These are phyloP conservation scores for Drosophila busckii DNA, from an alignment of 1,140 invertebrate species.

Conservation along the genomic window DNA sequence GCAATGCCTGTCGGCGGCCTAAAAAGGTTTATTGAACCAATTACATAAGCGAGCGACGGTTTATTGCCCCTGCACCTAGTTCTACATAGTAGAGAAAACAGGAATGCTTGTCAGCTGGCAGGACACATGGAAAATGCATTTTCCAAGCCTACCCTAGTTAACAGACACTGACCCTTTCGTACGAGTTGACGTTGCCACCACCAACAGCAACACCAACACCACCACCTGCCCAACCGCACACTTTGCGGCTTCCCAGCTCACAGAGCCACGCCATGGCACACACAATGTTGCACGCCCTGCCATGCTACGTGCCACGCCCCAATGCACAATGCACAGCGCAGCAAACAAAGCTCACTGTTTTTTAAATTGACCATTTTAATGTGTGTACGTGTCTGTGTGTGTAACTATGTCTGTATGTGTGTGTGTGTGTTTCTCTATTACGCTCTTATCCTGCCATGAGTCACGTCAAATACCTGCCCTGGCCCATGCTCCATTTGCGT, in stretches of 20 bases:
- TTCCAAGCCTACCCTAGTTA: constrained; percentile 48
- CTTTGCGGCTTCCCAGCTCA: constrained; percentile 61
- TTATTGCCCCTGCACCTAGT: constrained; percentile 3
- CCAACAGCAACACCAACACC: no score
- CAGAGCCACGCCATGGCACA: constrained; percentile 34
- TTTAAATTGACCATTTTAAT: constrained; percentile 31
- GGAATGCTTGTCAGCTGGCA: no score
- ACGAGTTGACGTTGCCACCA: no score
- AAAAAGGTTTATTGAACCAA: constrained; percentile 74
- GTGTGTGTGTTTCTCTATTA: constrained; percentile 24
- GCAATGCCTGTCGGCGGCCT: constrained; percentile 17
- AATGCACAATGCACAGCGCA: constrained; percentile 41
- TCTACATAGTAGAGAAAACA: no score
- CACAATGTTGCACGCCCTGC: constrained; percentile 58
- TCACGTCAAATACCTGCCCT: constrained; percentile 8
- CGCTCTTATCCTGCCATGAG: constrained; percentile 5
- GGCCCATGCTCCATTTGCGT: constrained; percentile 19
- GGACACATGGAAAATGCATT: constrained; percentile 47
- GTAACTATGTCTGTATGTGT: constrained; percentile 2
- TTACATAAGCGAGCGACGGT: constrained; percentile 50
- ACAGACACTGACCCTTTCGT: constrained; percentile 51
- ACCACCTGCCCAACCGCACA: constrained; percentile 59
- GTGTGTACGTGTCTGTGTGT: not conserved
- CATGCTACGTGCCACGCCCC: no score
- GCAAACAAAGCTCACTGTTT: constrained; percentile 17